These are phyloP conservation scores for Bombus difficillimus DNA, from an alignment of 1,140 invertebrate species.

Conservation along the genomic window DNA sequence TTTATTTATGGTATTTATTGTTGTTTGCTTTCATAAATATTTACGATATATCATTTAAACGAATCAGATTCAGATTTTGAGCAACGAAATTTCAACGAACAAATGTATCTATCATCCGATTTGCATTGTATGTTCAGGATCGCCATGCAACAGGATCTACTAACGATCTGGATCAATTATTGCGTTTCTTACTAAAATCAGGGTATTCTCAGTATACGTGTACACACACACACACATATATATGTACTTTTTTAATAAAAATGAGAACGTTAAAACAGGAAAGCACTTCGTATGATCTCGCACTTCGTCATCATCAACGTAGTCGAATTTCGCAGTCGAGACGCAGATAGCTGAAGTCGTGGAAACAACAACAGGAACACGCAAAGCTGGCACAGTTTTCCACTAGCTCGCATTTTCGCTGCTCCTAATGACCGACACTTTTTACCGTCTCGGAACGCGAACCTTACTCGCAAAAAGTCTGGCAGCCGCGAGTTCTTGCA, in stretches of 20 bases:
- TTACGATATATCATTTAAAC: too few relatives aligned
- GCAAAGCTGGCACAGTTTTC: constrained; percentile 11
- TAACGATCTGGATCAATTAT: not conserved
- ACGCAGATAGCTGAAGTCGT: not conserved
- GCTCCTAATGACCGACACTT: constrained; percentile 38
- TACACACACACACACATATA: too few relatives aligned
- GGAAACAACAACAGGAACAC: not conserved
- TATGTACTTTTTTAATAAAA: not conserved
- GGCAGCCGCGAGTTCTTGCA: constrained; percentile 47
- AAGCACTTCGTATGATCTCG: not conserved
- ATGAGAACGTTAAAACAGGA: not conserved
- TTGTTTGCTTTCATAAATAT: too few relatives aligned
- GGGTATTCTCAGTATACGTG: too few relatives aligned
- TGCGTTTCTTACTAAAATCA: too few relatives aligned
- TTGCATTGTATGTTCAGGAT: too few relatives aligned
- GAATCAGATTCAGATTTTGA: too few relatives aligned
- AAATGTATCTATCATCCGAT: too few relatives aligned
- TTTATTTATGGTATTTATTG: too few relatives aligned
- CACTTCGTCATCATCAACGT: not conserved
- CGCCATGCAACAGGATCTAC: too few relatives aligned
- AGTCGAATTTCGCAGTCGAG: not conserved
- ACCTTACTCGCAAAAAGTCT: constrained; percentile 3
- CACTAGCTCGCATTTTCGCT: constrained; percentile 4
- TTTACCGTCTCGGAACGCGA: constrained; percentile 5
- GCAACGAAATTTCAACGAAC: too few relatives aligned